Evolutionary conservation across 2,113 vertebrate species (phyloP), one percentile per base, ranked within the genome.

Genomic region (Callipepla squamata): DNA sequence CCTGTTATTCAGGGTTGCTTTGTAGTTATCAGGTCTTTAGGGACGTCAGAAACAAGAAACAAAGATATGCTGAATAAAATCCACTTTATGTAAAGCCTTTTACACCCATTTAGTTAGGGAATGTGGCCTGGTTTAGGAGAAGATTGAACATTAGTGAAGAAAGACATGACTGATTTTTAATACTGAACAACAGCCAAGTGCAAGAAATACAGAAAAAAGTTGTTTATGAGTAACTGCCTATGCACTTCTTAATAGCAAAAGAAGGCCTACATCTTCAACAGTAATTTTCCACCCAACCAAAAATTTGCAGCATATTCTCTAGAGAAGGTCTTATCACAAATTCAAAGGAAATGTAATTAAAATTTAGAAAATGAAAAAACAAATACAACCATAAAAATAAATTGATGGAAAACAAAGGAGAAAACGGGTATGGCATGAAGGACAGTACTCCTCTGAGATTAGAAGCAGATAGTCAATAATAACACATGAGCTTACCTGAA

Each of bases 11-110:
- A 80, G 93, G 50, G n/a, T 93, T 95, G 93, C 97, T 98, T 98
- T 98, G 97, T 98, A 98, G 97, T 96, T 97, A 92, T 91, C 89
- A 83, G 25, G 87, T 97, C 97, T 97, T 96, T 26, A 44, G 97
- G 97, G 97, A 97, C 89, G 65, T 91, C 87, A 72, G 69, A 93
- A 96, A 70, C 92, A 96, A 97, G 96, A 96, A 97, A 94, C 83
- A 97, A 97, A 97, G 96, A 97, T 96, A 95, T 87, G 87, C 89
- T 94, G 96, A 92, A 96, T 89, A 90, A 96, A 93, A 96, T 78
- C 69, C 53, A 75, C 85, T 97, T 91, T 92, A 59, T 79, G 82
- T 86, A 92, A 96, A 97, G 92, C 89, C 72, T 90, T 95, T 94
- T 92, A 96, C 94, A 80, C 80, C 79, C 92, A 50, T 89, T 72